Base-by-base conservation (phyloP, 2,888 invertebrate genomes). In the Dyspetes luteomarginatus region DNA sequence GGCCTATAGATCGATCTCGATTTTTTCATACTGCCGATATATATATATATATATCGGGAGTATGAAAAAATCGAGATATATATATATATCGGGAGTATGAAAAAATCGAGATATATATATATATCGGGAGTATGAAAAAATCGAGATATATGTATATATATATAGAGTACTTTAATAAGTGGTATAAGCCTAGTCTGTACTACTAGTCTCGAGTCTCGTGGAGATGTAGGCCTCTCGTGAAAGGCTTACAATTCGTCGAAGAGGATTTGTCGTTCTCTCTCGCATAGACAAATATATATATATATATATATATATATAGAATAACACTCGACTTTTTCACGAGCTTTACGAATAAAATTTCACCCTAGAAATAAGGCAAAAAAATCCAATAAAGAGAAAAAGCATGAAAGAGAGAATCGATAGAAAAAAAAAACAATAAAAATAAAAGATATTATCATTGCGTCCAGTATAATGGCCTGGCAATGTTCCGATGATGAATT, bases 1-100 rank as follows among this genome's bases (percentile, higher is more conserved):
- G 74, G 83, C 56, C 68, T 28, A 72, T 89, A 88, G 90, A 90
- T 90, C 88, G 88, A 85, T 86, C 78, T 67, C 82, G 88, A 88
- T 89, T 87, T 85, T 82, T 26, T 58, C 64, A 30, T 67, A 60
- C 45, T 24, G 73, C 45, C 41, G 41, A 50, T 17, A 64, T 28
- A 36, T 17, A 55, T 52, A 26, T 65, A 30, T 24, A n/a, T 28
- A 17, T 45, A 58, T 28, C n/a, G n/a, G n/a, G n/a, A n/a, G n/a
- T n/a, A n/a, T n/a, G n/a, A n/a, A n/a, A n/a, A n/a, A n/a, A n/a
- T n/a, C n/a, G n/a, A n/a, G n/a, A n/a, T n/a, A n/a, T n/a, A n/a
- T n/a, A n/a, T n/a, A n/a, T n/a, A n/a, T n/a, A n/a, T n/a, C n/a
- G n/a, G n/a, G n/a, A n/a, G n/a, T n/a, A n/a, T n/a, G n/a, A n/a